Evolutionary conservation across 2,888 invertebrate species (phyloP).

Genomic region (Andrena fulva): DNA sequence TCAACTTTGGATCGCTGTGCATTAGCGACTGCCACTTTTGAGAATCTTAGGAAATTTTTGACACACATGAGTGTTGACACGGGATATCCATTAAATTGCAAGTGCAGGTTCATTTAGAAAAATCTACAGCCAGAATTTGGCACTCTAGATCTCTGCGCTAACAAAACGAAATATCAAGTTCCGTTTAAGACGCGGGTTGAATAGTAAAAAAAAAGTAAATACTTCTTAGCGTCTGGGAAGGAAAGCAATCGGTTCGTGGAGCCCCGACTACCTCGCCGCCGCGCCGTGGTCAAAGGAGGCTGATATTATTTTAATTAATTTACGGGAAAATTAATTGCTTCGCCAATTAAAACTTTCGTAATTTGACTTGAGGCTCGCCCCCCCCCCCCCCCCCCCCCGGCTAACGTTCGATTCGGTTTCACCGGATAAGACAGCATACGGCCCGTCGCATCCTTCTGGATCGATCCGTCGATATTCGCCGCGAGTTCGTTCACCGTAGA

Average conservation of each 20-base stretch:
- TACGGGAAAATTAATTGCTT: conserved; percentile 74
- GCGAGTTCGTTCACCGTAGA: conserved; percentile 38
- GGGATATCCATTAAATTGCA: no score
- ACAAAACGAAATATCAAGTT: background rate
- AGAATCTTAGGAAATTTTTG: no score
- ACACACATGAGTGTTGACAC: no score
- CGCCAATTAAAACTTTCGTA: conserved; percentile 75
- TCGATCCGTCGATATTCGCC: conserved; percentile 46
- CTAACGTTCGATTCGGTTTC: conserved; percentile 56
- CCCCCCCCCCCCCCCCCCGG: conserved; percentile 22
- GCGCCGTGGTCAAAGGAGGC: conserved; percentile 40
- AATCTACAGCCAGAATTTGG: no score
- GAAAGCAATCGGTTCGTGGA: conserved; percentile 21
- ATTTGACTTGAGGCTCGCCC: conserved; percentile 63
- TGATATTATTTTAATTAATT: conserved; percentile 76
- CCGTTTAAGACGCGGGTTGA: background rate
- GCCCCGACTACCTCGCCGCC: conserved; percentile 20
- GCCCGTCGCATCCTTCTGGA: conserved; percentile 19
- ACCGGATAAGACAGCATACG: conserved; percentile 51
- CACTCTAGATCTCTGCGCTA: background rate
- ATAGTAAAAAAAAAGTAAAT: conserved; percentile 4
- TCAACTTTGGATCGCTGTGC: background rate
- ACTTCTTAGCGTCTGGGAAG: conserved; percentile 16
- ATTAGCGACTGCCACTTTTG: no score
- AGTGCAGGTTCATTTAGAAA: no score